Evolutionary conservation across 2,888 invertebrate species (phyloP).

Genomic region (Anagyrus pseudococci): DNA sequence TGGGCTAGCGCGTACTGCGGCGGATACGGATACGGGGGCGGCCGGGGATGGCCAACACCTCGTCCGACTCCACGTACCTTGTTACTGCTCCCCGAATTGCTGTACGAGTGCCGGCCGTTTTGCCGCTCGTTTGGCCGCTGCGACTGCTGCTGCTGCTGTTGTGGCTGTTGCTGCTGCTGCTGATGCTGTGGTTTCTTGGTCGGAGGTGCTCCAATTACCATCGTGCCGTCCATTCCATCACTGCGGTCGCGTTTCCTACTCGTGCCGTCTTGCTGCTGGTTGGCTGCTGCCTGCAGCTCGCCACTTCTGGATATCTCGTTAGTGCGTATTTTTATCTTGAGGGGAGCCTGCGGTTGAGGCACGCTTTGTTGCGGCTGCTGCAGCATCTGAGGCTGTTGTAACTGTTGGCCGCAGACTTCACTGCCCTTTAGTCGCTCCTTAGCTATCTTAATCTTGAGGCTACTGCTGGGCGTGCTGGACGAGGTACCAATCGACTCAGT

Average conservation of each 20-base stretch:
- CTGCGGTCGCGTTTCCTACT: slow-evolving; percentile 58
- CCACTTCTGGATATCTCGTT: slow-evolving; percentile 68
- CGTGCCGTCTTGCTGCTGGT: slow-evolving; percentile 42
- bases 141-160: slow-evolving; percentile 40
- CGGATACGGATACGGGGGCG: slow-evolving; percentile 46
- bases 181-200: slow-evolving; percentile 45
- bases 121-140: slow-evolving; percentile 53
- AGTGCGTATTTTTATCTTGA: slow-evolving; percentile 84
- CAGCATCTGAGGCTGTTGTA: slow-evolving; percentile 7
- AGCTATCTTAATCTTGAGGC: slow-evolving; percentile 82
- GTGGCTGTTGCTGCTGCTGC: slow-evolving; percentile 38
- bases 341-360: slow-evolving; percentile 50
- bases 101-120: slow-evolving; percentile 57
- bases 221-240: slow-evolving; percentile 57
- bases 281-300: slow-evolving; percentile 39
- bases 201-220: slow-evolving; percentile 37
- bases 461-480: slow-evolving; percentile 48
- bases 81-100: slow-evolving; percentile 53
- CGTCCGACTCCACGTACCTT: slow-evolving; percentile 61
- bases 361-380: slow-evolving; percentile 55
- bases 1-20: slow-evolving; percentile 44
- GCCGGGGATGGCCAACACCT: slow-evolving; percentile 48
- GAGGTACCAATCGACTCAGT: slow-evolving; percentile 47
- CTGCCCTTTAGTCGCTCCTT: slow-evolving; percentile 72
- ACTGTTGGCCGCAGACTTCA: slow-evolving; percentile 22